Conservation (phyloP, 2,113 vertebrate genomes). For the Crotalus tigris region DNA sequence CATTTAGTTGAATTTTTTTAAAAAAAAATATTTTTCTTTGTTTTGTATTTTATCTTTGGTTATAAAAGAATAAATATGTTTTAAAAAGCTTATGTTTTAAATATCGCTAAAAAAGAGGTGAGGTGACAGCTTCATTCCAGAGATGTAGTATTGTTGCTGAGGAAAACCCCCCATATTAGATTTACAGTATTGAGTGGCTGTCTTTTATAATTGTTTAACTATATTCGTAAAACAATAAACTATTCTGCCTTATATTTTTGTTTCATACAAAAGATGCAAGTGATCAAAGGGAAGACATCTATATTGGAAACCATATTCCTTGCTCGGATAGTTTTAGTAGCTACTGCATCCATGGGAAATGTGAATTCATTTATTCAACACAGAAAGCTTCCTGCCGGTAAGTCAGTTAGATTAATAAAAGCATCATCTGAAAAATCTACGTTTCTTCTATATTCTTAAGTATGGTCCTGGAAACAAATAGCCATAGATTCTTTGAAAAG, state of each 20-base stretch:
- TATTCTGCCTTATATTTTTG: conserved; percentile 26
- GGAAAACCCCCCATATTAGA: too few species aligned
- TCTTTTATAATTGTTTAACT: background rate
- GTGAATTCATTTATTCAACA: conserved; percentile 87
- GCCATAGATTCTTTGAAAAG: background rate
- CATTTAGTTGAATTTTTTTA: background rate
- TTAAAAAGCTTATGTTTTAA: background rate
- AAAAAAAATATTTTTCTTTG: background rate
- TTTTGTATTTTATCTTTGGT: background rate
- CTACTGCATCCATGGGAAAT: conserved; percentile 91
- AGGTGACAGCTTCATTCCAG: background rate
- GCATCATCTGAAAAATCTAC: background rate
- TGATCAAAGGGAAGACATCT: conserved; percentile 88
- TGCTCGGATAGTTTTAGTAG: conserved; percentile 85
- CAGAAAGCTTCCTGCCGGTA: conserved; percentile 91
- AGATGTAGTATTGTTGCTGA: background rate
- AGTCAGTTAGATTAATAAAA: conserved; percentile 48
- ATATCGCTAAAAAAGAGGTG: background rate
- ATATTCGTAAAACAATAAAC: background rate
- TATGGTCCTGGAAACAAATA: background rate
- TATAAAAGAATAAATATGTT: background rate
- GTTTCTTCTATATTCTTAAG: background rate
- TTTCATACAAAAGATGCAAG: conserved; percentile 78
- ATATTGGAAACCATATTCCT: conserved; percentile 83
- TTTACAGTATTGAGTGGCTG: background rate